phyloP scores from a whole-genome alignment of 1,140 invertebrate species.

The Bombus consobrinus region DNA sequence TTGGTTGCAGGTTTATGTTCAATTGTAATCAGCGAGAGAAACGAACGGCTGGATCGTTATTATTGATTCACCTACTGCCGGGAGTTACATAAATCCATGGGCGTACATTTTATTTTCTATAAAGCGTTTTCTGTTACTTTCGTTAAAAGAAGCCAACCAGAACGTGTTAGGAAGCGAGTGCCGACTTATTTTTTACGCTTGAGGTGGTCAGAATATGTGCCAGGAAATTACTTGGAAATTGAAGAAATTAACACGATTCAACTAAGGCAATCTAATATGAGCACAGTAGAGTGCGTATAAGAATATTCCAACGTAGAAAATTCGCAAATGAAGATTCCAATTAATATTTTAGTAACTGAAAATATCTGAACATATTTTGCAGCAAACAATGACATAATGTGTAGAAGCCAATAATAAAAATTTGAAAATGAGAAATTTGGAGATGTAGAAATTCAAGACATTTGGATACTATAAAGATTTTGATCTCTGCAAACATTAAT shows the following conservation, averaged over 20 bases:
- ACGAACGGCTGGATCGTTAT: neutral
- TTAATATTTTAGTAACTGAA: neutral
- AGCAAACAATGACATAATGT: too few relatives aligned
- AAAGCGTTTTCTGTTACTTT: slow-evolving; percentile 15
- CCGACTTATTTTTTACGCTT: slow-evolving; percentile 4
- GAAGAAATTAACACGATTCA: neutral
- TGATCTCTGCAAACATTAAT: neutral
- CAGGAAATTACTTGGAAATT: neutral
- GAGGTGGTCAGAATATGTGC: neutral
- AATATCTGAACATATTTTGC: neutral
- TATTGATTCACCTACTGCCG: slow-evolving; percentile 14
- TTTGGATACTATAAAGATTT: too few relatives aligned
- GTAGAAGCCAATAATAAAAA: too few relatives aligned
- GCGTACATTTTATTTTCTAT: slow-evolving; percentile 6
- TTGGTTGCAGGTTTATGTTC: neutral
- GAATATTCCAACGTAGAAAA: neutral
- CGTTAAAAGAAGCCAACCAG: slow-evolving; percentile 3
- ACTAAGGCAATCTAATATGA: neutral
- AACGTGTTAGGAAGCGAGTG: neutral
- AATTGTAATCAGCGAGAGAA: neutral
- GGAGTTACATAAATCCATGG: slow-evolving; percentile 23
- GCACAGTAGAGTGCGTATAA: neutral
- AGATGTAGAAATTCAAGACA: too few relatives aligned
- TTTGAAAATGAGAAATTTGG: too few relatives aligned
- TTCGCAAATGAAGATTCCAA: neutral